These are phyloP conservation scores for Sarcophaga peregrina DNA, from an alignment of 1,140 invertebrate species.

Conservation along the genomic window DNA sequence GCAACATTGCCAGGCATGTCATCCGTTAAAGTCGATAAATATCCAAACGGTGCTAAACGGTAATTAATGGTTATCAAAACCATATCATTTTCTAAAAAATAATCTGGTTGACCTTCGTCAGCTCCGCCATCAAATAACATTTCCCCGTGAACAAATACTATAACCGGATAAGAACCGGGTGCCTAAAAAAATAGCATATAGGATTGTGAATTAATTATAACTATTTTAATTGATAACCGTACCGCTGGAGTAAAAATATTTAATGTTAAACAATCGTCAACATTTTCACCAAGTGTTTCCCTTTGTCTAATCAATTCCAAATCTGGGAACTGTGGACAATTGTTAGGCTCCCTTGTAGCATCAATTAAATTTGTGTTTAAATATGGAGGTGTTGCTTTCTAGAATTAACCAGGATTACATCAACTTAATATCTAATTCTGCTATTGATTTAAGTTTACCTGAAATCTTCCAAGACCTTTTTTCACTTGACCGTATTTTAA, in stretches of 20 bases:
- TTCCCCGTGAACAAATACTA: conserved; percentile 66
- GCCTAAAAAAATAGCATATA: conserved; percentile 20
- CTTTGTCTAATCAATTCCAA: conserved; percentile 48
- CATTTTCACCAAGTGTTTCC: conserved; percentile 53
- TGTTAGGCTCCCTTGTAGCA: conserved; percentile 50
- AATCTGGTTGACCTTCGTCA: conserved; percentile 77
- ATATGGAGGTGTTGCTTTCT: conserved; percentile 2
- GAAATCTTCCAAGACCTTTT: conserved; percentile 56
- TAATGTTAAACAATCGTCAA: conserved; percentile 60
- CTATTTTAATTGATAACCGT: not conserved
- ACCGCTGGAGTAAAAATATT: conserved; percentile 54
- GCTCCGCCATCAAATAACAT: conserved; percentile 64
- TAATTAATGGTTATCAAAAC: conserved; percentile 85
- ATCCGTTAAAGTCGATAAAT: conserved; percentile 69
- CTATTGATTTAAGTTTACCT: conserved; percentile 44
- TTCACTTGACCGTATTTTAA: conserved; percentile 56
- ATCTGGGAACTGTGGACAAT: conserved; percentile 62
- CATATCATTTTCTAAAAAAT: conserved; percentile 79
- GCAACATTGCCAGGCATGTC: conserved; percentile 77
- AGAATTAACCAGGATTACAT: not conserved
- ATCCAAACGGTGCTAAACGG: conserved; percentile 74
- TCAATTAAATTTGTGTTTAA: conserved; percentile 47
- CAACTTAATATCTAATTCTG: not conserved
- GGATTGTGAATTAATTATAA: not conserved
- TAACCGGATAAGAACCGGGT: conserved; percentile 54